Evolutionary conservation across 1,140 invertebrate species (phyloP).

Genomic region (Drosophila nebulosa): DNA sequence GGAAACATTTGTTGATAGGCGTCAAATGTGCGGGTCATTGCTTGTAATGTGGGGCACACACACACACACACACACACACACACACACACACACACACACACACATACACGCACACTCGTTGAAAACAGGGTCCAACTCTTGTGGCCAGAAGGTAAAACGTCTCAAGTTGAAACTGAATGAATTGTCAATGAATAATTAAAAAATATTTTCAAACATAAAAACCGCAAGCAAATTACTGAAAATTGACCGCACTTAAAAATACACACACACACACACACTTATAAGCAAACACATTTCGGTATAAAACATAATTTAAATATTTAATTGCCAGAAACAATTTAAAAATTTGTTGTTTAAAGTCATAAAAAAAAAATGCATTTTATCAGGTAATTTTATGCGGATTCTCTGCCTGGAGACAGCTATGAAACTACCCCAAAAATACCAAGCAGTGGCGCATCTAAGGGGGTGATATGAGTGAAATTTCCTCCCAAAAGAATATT

Average conservation of each 20-base stretch:
- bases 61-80: neutral
- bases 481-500: too few relatives aligned
- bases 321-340: constrained; percentile 61
- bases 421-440: too few relatives aligned
- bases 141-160: constrained; percentile 18
- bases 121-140: constrained; percentile 15
- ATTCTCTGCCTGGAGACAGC: neutral
- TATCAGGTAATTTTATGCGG: neutral
- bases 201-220: constrained; percentile 55
- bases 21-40: constrained; percentile 27
- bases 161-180: too few relatives aligned
- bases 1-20: constrained; percentile 8
- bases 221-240: constrained; percentile 63
- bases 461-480: too few relatives aligned
- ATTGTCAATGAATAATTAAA: constrained; percentile 59
- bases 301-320: constrained; percentile 70
- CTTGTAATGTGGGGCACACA: constrained; percentile 45
- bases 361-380: constrained; percentile 33
- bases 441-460: too few relatives aligned
- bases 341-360: constrained; percentile 40
- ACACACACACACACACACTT: too few relatives aligned
- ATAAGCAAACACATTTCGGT: too few relatives aligned
- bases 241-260: constrained; percentile 67
- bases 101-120: neutral
- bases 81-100: neutral